Evolutionary conservation across 1,140 invertebrate species (phyloP).

Genomic region (Dreissena rostriformis): DNA sequence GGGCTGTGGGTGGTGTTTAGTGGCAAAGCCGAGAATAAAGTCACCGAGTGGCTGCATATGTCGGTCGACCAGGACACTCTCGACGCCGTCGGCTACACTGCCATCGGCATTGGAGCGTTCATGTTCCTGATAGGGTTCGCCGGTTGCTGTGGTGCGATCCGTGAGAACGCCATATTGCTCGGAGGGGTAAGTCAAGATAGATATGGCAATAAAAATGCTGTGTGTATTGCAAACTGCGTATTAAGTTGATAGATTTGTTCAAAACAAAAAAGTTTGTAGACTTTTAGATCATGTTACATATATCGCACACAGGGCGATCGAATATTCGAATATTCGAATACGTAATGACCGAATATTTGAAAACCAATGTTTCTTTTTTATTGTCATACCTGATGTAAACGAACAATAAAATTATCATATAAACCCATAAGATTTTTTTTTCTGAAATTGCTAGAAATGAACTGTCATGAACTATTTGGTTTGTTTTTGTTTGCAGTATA

Average conservation of each 20-base stretch:
- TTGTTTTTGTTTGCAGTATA: slow-evolving; percentile 84
- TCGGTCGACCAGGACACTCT: slow-evolving; percentile 82
- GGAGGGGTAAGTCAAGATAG: slow-evolving; percentile 84
- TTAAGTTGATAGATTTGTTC: no score
- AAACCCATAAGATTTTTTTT: no score
- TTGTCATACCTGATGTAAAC: no score
- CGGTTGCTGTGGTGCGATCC: slow-evolving; percentile 94
- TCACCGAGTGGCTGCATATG: slow-evolving; percentile 74
- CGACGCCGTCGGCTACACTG: slow-evolving; percentile 81
- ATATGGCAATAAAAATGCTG: no score
- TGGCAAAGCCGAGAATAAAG: slow-evolving; percentile 85
- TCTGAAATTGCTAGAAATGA: background rate
- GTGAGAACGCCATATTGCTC: slow-evolving; percentile 92
- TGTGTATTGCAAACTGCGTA: no score
- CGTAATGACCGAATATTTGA: no score
- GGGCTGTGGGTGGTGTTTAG: slow-evolving; percentile 90
- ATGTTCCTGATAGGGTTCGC: slow-evolving; percentile 93
- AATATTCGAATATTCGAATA: no score
- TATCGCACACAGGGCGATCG: background rate
- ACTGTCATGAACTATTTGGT: no score
- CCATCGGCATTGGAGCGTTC: slow-evolving; percentile 89
- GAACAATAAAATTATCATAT: no score
- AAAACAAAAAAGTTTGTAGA: no score
- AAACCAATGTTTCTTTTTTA: no score
- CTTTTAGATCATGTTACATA: no score